These are phyloP conservation scores for Corynorhinus townsendii DNA, from an alignment of 2,113 vertebrate genomes.

Conservation along the genomic window DNA sequence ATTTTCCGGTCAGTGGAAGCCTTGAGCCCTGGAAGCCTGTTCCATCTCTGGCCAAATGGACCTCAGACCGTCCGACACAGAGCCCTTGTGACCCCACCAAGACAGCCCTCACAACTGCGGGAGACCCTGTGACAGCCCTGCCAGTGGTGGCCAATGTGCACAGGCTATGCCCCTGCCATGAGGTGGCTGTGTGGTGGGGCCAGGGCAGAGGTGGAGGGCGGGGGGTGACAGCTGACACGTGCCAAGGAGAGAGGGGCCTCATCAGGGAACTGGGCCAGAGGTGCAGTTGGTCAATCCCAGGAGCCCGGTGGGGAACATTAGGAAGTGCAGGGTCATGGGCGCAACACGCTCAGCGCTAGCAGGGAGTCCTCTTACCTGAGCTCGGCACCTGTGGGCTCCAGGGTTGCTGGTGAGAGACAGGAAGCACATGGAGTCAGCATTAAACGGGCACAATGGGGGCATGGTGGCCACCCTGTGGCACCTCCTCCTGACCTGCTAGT, in stretches of 20 bases:
- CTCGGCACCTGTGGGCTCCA: slow-evolving; percentile 92
- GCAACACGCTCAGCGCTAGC: rapidly evolving
- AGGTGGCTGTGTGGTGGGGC: background rate
- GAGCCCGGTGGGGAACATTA: background rate
- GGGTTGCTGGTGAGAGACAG: slow-evolving; percentile 75
- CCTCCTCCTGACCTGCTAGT: background rate
- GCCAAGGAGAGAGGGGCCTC: background rate
- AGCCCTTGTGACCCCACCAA: no score
- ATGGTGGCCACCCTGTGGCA: background rate
- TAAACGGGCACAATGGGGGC: rapidly evolving
- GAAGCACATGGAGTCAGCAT: slow-evolving; percentile 24
- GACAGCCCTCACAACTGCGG: no score
- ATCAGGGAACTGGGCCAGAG: background rate
- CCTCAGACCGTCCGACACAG: background rate
- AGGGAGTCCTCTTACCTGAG: slow-evolving; percentile 89
- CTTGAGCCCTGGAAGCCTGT: no score
- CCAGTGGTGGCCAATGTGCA: background rate
- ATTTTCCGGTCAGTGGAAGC: background rate
- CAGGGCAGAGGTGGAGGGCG: no score
- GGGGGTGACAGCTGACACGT: no score
- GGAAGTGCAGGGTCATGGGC: background rate
- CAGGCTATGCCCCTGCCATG: rapidly evolving
- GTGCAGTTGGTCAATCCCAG: rapidly evolving
- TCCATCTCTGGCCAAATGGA: background rate
- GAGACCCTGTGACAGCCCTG: background rate